These are phyloP conservation scores for Lasioglossum zephyrum DNA, from an alignment of 2,888 invertebrate genomes.

Conservation along the genomic window DNA sequence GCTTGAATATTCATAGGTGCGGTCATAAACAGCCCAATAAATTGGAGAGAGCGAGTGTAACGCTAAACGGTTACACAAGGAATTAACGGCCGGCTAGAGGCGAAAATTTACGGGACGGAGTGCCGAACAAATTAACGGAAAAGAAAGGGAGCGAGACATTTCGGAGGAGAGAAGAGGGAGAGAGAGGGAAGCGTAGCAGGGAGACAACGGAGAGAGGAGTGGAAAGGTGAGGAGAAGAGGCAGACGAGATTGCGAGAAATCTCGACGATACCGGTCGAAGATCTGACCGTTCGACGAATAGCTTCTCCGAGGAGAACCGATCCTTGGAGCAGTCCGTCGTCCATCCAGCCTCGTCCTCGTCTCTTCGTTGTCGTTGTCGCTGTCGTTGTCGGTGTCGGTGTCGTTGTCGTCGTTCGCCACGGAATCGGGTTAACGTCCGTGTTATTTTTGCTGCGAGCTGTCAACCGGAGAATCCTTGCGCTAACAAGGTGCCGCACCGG, in stretches of 20 bases:
- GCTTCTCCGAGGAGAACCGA: slow-evolving; percentile 18
- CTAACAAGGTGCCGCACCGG: slow-evolving; percentile 84
- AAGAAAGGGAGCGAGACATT: neutral
- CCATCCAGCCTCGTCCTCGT: neutral
- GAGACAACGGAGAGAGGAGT: neutral
- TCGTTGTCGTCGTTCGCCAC: slow-evolving; percentile 12
- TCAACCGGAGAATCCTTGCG: slow-evolving; percentile 81
- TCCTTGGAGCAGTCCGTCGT: neutral
- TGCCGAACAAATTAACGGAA: slow-evolving; percentile 52
- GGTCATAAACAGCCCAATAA: slow-evolving; percentile 55
- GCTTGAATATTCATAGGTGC: slow-evolving; percentile 50
- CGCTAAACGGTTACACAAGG: slow-evolving; percentile 53
- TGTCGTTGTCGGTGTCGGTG: neutral
- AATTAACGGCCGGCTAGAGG: slow-evolving; percentile 27
- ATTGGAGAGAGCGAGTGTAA: slow-evolving; percentile 53
- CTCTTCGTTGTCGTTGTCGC: neutral
- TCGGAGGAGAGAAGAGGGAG: neutral
- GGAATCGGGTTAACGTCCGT: slow-evolving; percentile 81
- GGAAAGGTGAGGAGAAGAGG: neutral
- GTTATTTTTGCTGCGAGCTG: slow-evolving; percentile 81
- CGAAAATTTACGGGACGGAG: slow-evolving; percentile 45
- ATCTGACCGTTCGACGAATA: slow-evolving; percentile 21
- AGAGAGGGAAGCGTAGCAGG: neutral
- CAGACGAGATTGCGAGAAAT: slow-evolving; percentile 26
- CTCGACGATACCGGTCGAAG: slow-evolving; percentile 30